Evolutionary conservation across 1,140 invertebrate species (phyloP).

Genomic region (Danaus melanippus): DNA sequence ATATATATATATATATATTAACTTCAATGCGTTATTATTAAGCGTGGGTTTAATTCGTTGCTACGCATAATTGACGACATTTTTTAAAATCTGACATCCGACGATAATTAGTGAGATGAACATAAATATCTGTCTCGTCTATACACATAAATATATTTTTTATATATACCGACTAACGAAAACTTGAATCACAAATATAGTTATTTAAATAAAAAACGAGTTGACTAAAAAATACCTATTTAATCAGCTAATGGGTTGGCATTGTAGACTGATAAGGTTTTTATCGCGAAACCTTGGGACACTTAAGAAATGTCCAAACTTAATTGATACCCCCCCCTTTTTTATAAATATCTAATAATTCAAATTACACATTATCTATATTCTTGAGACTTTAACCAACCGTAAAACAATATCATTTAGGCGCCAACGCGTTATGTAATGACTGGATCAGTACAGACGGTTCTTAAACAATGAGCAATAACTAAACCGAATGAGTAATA

Average conservation of each 20-base stretch:
- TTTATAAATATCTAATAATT: no score
- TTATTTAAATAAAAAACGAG: constrained; percentile 20
- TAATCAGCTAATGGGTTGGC: constrained; percentile 25
- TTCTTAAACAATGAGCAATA: constrained; percentile 23
- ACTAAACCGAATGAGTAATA: constrained; percentile 28
- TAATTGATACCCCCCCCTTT: background rate
- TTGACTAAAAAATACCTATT: constrained; percentile 27
- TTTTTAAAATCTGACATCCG: no score
- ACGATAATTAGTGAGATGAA: no score
- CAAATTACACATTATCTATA: no score
- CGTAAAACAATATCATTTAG: constrained; percentile 4
- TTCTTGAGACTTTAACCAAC: no score
- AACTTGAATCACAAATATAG: no score
- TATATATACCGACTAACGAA: no score
- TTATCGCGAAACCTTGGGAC: constrained; percentile 14
- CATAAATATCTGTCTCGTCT: no score
- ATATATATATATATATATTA: constrained; percentile 1
- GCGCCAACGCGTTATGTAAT: constrained; percentile 19
- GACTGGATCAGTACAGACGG: constrained; percentile 10
- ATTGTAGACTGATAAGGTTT: constrained; percentile 25
- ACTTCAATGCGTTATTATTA: no score
- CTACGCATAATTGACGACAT: no score
- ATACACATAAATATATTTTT: no score
- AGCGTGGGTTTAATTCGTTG: no score
- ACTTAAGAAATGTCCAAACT: constrained; percentile 22